Conservation (phyloP, 2,888 invertebrate species). For the Chalcis sispes region DNA sequence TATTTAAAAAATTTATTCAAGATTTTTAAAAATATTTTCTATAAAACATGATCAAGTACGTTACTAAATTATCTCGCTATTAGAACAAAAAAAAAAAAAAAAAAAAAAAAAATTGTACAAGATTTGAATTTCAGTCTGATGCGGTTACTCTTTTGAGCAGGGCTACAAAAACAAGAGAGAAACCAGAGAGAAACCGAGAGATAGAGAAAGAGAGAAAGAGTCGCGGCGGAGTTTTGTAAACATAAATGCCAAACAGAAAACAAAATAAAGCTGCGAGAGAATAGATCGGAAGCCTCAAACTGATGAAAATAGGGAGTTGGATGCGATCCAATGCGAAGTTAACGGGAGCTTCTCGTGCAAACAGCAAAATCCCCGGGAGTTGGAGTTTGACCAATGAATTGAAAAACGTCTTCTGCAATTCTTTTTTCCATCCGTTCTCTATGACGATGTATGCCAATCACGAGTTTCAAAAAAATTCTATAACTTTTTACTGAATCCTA, state of each 20-base stretch:
- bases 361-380: constrained; percentile 65
- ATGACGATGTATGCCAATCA: constrained; percentile 43
- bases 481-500: background rate
- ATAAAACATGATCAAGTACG: background rate
- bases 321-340: constrained; percentile 69
- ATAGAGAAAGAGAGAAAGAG: background rate
- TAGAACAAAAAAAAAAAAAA: background rate
- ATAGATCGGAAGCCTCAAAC: constrained; percentile 63
- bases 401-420: constrained; percentile 58
- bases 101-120: too few species aligned
- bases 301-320: constrained; percentile 69
- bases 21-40: background rate
- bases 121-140: background rate
- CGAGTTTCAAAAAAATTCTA: constrained; percentile 2
- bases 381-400: constrained; percentile 67
- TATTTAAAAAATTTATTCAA: too few species aligned
- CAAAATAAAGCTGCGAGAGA: constrained; percentile 45
- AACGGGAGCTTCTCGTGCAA: constrained; percentile 65
- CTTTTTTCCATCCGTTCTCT: constrained; percentile 38
- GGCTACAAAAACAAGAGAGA: background rate
- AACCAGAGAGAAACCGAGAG: background rate
- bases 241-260: constrained; percentile 45
- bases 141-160: background rate
- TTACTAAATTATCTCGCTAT: background rate
- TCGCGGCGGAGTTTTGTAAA: constrained; percentile 44